phyloP scores from a whole-genome alignment of 2,888 invertebrate species.

The Hemaris fuciformis region DNA sequence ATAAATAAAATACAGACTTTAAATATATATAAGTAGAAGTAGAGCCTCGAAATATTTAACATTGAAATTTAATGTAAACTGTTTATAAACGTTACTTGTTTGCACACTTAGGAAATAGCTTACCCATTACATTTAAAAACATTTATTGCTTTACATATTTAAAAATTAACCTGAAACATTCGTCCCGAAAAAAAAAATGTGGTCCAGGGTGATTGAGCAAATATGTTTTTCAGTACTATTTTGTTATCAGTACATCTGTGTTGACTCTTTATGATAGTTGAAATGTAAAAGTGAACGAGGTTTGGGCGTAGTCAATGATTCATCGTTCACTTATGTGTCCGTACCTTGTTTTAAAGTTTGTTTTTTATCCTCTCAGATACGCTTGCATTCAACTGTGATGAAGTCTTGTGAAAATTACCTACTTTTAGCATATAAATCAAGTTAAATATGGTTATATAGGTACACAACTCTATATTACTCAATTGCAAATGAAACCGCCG shows the following conservation, averaged over 20 bases:
- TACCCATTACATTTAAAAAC: too few relatives aligned
- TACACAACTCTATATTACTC: background rate
- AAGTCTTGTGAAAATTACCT: background rate
- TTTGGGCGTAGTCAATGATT: conserved; percentile 1
- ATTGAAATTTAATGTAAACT: too few relatives aligned
- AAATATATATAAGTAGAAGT: too few relatives aligned
- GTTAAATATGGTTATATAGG: background rate
- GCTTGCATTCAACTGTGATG: background rate
- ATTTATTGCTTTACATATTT: too few relatives aligned
- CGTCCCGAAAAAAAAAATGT: background rate
- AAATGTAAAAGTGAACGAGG: background rate
- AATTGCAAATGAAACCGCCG: background rate
- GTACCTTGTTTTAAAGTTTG: background rate
- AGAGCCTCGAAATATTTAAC: too few relatives aligned
- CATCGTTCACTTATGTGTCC: background rate
- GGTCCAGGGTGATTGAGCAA: background rate
- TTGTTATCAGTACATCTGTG: background rate
- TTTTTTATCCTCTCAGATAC: background rate
- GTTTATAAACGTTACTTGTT: too few relatives aligned
- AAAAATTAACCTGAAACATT: background rate
- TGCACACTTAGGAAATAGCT: too few relatives aligned
- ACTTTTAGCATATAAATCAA: background rate
- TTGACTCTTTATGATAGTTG: background rate
- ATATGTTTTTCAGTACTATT: background rate
- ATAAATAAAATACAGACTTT: too few relatives aligned